Evolutionary conservation across 2,113 vertebrate genomes (phyloP), one percentile per base, ranked within the genome.

Genomic region (Sturnira hondurensis): DNA sequence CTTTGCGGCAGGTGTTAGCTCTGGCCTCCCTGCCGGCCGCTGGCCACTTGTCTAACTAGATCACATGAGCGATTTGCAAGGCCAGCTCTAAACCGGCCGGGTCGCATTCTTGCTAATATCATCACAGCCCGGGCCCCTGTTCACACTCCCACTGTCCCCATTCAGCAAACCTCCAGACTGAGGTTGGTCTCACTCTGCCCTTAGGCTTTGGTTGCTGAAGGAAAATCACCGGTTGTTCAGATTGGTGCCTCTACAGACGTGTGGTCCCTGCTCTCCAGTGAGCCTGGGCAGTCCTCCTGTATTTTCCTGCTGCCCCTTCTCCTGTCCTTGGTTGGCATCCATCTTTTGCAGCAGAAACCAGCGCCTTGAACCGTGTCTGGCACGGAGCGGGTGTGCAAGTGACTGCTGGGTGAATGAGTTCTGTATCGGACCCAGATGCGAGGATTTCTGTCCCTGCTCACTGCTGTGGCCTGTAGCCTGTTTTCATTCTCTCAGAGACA

Each of bases 311-410:
- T 10, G 19, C 16, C 28, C 3, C 58, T 14, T 28, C 47, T 56
- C 20, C 16, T 3, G 0, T 24, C n/a, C 52, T 91, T 71, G 17
- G 65, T 77, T 47, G 3, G 4, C 61, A 9, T 19, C 31, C 76
- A 12, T 70, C 78, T 63, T 36, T 36, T n/a, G 28, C 31, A 28
- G 61, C 71, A 86, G 70, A 80, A 65, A 2, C n/a, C 54, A 22
- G 82, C 33, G 31, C 73, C 6, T n/a, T 15, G 52, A 43, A 7
- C 73, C 20, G 88, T 31, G 77, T 80, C 81, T 38, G 8, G 4
- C 33, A 4, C 5, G 0, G 3, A 8, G n/a, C 1, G n/a, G 36
- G 28, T 7, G 0, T 3, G 0, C 7, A 3, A 3, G 63, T 8
- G 7, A 31, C 31, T n/a, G 11, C 11, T 0, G 24, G 50, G 22